These are phyloP conservation scores for Poeciliopsis occidentalis DNA, from an alignment of 2,113 vertebrate species.

Conservation along the genomic window DNA sequence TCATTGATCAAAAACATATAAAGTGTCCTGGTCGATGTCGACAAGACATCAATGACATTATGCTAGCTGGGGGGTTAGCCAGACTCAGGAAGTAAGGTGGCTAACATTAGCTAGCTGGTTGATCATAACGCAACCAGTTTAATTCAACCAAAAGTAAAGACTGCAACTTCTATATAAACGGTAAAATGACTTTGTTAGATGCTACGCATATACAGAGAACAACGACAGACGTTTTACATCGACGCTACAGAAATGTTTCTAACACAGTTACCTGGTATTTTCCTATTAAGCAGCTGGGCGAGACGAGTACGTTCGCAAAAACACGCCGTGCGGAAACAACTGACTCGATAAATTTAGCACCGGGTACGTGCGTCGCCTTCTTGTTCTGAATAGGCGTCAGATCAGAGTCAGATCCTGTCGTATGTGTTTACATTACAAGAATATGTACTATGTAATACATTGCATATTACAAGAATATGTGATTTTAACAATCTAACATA, in stretches of 20 bases:
- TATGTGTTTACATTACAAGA: no score
- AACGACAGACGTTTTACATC: accelerated
- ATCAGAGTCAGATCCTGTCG: neutral
- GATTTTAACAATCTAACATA: no score
- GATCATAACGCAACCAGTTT: neutral
- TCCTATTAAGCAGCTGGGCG: slow-evolving; percentile 8
- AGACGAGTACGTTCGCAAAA: slow-evolving; percentile 52
- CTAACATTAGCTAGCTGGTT: slow-evolving; percentile 44
- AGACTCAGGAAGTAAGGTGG: slow-evolving; percentile 39
- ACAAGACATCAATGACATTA: neutral
- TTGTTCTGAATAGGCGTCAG: neutral
- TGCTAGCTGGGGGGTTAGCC: neutral
- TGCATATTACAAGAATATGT: no score
- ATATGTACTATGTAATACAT: no score
- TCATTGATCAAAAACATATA: neutral
- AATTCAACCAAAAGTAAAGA: neutral
- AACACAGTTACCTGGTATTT: slow-evolving; percentile 25
- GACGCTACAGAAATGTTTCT: neutral
- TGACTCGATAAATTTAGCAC: neutral
- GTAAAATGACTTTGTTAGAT: neutral
- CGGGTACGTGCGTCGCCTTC: neutral
- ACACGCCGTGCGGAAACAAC: slow-evolving; percentile 64
- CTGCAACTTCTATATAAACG: neutral
- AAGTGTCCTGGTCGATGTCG: neutral
- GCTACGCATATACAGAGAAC: accelerated